A percentile compares a stretch with the other conserved stretches of the same genome.
Conservation (phyloP, 2,888 invertebrate species). For the Sphecodes monilicornis region DNA sequence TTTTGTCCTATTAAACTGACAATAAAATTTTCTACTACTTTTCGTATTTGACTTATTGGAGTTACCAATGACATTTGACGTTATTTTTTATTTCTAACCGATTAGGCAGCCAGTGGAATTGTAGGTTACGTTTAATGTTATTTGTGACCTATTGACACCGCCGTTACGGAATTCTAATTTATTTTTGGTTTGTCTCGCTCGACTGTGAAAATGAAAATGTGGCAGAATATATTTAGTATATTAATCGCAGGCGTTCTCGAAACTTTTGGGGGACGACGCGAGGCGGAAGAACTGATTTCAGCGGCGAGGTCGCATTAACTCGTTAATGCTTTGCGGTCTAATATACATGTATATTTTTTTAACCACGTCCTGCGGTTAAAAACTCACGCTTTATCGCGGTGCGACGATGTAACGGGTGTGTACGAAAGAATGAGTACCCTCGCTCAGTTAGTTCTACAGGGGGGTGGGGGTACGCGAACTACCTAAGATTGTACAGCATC, state of each 20-base stretch:
- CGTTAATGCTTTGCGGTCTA: slow-evolving; percentile 35
- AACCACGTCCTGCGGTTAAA: slow-evolving; percentile 22
- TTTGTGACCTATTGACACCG: not conserved
- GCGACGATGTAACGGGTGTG: slow-evolving; percentile 1
- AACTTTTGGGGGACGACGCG: not conserved
- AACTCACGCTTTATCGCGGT: slow-evolving; percentile 37
- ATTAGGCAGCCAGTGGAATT: not conserved
- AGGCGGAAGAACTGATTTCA: slow-evolving; percentile 17
- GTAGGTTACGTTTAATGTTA: not conserved
- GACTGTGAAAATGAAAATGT: not conserved
- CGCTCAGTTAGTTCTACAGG: no score
- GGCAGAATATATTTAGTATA: not conserved
- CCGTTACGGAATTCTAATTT: not conserved
- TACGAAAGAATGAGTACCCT: no score
- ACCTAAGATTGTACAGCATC: no score
- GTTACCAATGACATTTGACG: not conserved
- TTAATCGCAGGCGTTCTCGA: not conserved
- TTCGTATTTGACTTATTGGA: no score
- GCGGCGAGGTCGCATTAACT: not conserved
- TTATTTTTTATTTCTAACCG: not conserved
- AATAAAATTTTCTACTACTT: not conserved
- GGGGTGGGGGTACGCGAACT: no score
- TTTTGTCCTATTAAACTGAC: not conserved
- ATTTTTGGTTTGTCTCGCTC: not conserved
- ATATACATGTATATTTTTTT: slow-evolving; percentile 16